Base-by-base conservation (phyloP, 1,140 invertebrate species). In the Drosophila subobscura region DNA sequence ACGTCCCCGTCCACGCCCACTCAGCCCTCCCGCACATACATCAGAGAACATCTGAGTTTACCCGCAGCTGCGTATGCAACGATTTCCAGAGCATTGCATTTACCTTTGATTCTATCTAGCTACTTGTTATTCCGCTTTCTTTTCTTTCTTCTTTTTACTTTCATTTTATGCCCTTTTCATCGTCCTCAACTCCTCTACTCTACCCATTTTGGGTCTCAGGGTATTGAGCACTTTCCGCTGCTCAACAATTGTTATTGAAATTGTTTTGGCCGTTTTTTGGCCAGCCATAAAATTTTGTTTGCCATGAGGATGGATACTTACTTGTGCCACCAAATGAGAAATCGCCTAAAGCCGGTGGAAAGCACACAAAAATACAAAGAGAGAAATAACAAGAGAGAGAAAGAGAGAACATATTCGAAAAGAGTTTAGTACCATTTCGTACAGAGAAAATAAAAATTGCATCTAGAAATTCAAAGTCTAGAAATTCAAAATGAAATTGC, bases 251-350 rank as follows among this genome's bases (percentile, higher is more conserved):
- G 80, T 85, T 85, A 85, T 85, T 86, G 81, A 85, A 85, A 86
- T 85, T 85, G 81, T 85, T 85, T 85, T 86, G 61, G 73, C 81
- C 56, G 68, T 76, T 49, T 72, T 68, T 75, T 75, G 23, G 72
- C 63, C 47, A 76, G 59, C 50, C 70, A 71, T 85, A 80, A 85
- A 81, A 85, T 85, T 85, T 86, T 81, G 81, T 85, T 81, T 60
- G 72, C 79, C 61, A 47, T 14, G 33, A 1, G 33, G 33, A 37
- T 37, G 56, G 51, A 77, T 88, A 96, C 96, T 96, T 96, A 97
- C 96, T 96, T 93, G 95, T 94, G 93, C 96, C 96, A 96, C 94
- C 95, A 95, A 95, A 95, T 92, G 95, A 93, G 86, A 94, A 95
- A 93, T 96, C 95, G 94, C 95, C 96, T 96, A 77, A 37, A 70